These are phyloP conservation scores for Schlechtendalia chinensis DNA, from an alignment of 1,140 invertebrate species.

Conservation along the genomic window DNA sequence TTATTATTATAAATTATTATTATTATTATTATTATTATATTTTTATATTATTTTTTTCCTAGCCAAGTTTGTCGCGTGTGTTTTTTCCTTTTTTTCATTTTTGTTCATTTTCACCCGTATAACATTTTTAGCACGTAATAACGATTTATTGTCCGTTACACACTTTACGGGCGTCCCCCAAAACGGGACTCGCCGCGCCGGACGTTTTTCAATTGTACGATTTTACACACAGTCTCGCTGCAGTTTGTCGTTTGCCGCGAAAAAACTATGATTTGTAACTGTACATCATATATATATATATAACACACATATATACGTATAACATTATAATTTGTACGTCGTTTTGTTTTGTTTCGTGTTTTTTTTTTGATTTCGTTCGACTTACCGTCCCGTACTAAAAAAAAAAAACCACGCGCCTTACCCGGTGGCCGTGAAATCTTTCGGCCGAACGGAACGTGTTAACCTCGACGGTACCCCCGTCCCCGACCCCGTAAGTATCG, in stretches of 20 bases:
- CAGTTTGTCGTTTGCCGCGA: conserved; percentile 13
- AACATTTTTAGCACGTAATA: too few relatives aligned
- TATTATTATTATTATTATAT: background rate
- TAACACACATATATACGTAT: background rate
- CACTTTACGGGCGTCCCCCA: too few relatives aligned
- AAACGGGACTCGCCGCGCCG: too few relatives aligned
- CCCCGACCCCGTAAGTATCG: too few relatives aligned
- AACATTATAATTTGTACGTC: conserved; percentile 10
- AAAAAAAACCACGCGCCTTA: too few relatives aligned
- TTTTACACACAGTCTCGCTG: conserved; percentile 13
- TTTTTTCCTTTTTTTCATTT: background rate
- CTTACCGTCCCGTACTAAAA: too few relatives aligned
- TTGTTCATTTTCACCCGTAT: background rate
- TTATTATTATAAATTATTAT: too few relatives aligned
- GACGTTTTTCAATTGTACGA: background rate
- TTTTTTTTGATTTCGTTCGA: background rate
- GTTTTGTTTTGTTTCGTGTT: too few relatives aligned
- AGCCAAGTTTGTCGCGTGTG: conserved; percentile 9
- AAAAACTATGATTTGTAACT: background rate
- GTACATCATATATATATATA: conserved; percentile 11
- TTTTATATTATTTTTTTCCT: background rate
- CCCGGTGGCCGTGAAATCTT: too few relatives aligned
- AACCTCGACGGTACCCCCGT: too few relatives aligned
- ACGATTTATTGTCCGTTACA: too few relatives aligned
- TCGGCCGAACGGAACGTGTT: too few relatives aligned